Percentiles rank a stretch among this genome's conserved stretches.
Evolutionary conservation across 1,140 invertebrate genomes (phyloP).

Genomic region (Saxidomus purpurata): DNA sequence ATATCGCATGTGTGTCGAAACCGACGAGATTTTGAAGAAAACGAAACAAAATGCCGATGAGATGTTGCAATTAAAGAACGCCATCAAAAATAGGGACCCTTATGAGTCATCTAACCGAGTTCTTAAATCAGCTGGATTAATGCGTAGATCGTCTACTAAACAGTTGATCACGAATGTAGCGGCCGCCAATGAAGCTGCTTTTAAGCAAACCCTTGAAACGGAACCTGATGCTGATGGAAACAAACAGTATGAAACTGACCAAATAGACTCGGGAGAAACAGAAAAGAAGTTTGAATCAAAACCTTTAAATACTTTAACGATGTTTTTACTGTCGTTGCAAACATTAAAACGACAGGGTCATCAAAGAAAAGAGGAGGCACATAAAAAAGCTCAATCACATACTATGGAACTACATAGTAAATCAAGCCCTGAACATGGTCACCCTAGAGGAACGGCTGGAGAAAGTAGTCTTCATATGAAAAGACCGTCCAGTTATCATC

Average conservation of each 20-base stretch:
- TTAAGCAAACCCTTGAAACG: not conserved
- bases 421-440: not conserved
- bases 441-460: not conserved
- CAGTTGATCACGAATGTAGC: not conserved
- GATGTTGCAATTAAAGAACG: slow-evolving; percentile 68
- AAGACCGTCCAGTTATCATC: slow-evolving; percentile 45
- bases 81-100: slow-evolving; percentile 69
- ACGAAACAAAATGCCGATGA: slow-evolving; percentile 68
- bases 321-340: slow-evolving; percentile 68
- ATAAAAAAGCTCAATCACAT: slow-evolving; percentile 8
- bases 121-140: slow-evolving; percentile 10
- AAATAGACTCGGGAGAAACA: not conserved
- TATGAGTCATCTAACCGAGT: slow-evolving; percentile 57
- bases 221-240: not conserved
- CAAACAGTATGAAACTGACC: not conserved
- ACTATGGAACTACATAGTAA: not conserved
- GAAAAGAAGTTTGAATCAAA: slow-evolving; percentile 32
- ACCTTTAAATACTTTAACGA: slow-evolving; percentile 63
- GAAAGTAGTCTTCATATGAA: not conserved
- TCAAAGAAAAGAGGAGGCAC: slow-evolving; percentile 16
- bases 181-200: not conserved
- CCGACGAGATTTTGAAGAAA: slow-evolving; percentile 66
- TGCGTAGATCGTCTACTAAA: not conserved
- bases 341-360: slow-evolving; percentile 33
- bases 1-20: slow-evolving; percentile 62